Evolutionary conservation across 2,888 invertebrate species (phyloP).

Genomic region (Cetonia aurata): DNA sequence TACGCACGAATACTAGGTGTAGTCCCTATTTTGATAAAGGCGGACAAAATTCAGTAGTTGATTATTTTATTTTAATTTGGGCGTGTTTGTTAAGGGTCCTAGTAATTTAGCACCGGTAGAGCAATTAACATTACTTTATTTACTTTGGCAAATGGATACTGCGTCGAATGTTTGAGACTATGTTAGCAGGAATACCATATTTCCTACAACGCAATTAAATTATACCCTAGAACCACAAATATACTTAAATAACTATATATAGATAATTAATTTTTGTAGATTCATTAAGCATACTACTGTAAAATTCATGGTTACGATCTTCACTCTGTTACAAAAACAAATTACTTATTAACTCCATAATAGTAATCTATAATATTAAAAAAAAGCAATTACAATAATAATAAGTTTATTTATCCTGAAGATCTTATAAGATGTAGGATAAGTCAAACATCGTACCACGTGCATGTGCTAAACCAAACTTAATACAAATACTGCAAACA

Average conservation of each 20-base stretch:
- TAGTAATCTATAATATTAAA: too few relatives aligned
- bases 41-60: constrained; percentile 33
- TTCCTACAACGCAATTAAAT: constrained; percentile 26
- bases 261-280: background rate
- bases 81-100: constrained; percentile 41
- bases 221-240: constrained; percentile 11
- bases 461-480: too few relatives aligned
- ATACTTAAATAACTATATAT: background rate
- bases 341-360: too few relatives aligned
- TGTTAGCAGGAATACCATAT: constrained; percentile 18
- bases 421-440: too few relatives aligned
- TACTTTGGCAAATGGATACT: constrained; percentile 50
- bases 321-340: too few relatives aligned
- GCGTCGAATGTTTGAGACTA: constrained; percentile 43
- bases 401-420: too few relatives aligned
- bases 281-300: too few relatives aligned
- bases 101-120: constrained; percentile 49
- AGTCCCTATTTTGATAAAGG: constrained; percentile 22
- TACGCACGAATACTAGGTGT: background rate
- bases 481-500: too few relatives aligned
- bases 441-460: too few relatives aligned
- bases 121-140: constrained; percentile 53
- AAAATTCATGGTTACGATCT: too few relatives aligned
- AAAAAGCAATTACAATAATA: too few relatives aligned
- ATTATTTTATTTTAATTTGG: constrained; percentile 42